Evolutionary conservation across 2,888 invertebrate species (phyloP).

Genomic region (Oxytorus armatus): DNA sequence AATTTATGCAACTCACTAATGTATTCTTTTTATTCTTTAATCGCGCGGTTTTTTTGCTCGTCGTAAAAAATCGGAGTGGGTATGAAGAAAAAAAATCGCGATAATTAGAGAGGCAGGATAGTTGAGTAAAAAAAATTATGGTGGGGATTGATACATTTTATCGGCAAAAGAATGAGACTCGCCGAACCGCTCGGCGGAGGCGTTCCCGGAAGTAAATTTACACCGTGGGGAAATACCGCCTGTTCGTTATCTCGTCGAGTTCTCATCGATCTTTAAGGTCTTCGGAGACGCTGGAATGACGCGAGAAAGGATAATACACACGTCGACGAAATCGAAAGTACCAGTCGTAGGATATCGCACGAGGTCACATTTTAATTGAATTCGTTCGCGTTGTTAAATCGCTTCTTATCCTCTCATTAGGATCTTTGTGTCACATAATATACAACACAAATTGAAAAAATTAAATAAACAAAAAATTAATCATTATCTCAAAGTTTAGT

Average conservation of each 20-base stretch:
- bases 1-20: no score
- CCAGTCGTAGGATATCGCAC: slow-evolving; percentile 60
- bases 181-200: slow-evolving; percentile 6
- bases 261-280: slow-evolving; percentile 49
- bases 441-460: slow-evolving; percentile 1
- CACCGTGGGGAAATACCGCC: slow-evolving; percentile 24
- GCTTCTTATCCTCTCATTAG: slow-evolving; percentile 34
- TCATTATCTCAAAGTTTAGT: slow-evolving; percentile 8
- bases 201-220: slow-evolving; percentile 54
- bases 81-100: neutral
- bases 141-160: neutral
- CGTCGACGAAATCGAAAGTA: slow-evolving; percentile 60
- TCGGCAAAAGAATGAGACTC: neutral
- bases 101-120: neutral
- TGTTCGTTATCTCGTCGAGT: slow-evolving; percentile 22
- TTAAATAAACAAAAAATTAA: slow-evolving; percentile 1
- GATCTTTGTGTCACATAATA: slow-evolving; percentile 13
- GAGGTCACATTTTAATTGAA: slow-evolving; percentile 64
- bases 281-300: slow-evolving; percentile 49
- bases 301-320: slow-evolving; percentile 46
- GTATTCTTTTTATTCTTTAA: no score
- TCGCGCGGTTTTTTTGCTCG: no score
- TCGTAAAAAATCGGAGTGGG: no score
- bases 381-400: slow-evolving; percentile 44
- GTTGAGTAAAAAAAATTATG: neutral